Evolutionary conservation across 1,140 invertebrate species (phyloP).

Genomic region (Ptiloglossa arizonensis): DNA sequence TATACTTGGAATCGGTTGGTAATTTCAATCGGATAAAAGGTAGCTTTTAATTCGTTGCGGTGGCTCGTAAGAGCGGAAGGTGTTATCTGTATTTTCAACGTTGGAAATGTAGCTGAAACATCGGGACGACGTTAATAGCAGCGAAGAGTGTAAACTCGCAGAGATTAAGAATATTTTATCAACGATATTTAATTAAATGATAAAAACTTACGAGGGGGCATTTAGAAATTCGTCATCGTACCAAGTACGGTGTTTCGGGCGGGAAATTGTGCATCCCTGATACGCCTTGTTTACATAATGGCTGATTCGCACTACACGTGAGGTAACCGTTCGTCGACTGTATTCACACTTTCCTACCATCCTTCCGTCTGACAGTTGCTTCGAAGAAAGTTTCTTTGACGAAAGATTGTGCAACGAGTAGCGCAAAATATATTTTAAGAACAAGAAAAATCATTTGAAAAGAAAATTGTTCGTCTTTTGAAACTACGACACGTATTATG

Average conservation of each 20-base stretch:
- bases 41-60: background rate
- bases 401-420: no score
- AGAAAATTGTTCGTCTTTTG: no score
- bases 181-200: slow-evolving; percentile 76
- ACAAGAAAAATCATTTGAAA: no score
- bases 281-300: slow-evolving; percentile 52
- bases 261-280: slow-evolving; percentile 23
- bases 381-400: no score
- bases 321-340: background rate
- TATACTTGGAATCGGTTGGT: background rate
- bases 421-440: no score
- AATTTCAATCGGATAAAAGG: background rate
- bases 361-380: no score
- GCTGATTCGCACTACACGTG: background rate
- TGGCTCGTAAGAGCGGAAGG: background rate
- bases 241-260: background rate
- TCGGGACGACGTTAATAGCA: slow-evolving; percentile 3
- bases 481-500: no score
- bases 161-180: slow-evolving; percentile 74
- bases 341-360: no score
- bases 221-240: slow-evolving; percentile 22
- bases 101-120: background rate
- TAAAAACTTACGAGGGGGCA: slow-evolving; percentile 63
- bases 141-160: background rate
- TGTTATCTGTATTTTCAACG: slow-evolving; percentile 4